phyloP scores from a whole-genome alignment of 2,797 vertebrate species.

The Aeoliscus strigatus region DNA sequence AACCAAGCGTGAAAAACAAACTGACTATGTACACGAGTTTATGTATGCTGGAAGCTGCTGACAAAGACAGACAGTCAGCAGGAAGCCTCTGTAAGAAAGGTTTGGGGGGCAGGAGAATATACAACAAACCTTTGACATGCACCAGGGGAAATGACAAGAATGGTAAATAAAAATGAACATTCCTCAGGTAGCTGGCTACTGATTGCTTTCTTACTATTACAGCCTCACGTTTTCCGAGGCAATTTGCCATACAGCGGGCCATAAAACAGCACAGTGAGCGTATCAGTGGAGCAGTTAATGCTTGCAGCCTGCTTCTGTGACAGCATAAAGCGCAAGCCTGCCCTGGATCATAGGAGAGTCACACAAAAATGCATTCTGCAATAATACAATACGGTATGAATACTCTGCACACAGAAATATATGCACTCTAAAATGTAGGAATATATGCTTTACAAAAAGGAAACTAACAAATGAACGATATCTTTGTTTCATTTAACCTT shows the following conservation, averaged over 20 bases:
- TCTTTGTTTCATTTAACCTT: too few relatives aligned
- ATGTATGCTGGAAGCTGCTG: slow-evolving; percentile 30
- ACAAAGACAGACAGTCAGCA: slow-evolving; percentile 11
- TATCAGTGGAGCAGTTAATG: slow-evolving; percentile 42
- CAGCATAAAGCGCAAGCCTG: slow-evolving; percentile 33
- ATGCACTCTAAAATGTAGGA: too few relatives aligned
- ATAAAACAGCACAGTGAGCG: slow-evolving; percentile 64
- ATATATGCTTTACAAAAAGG: too few relatives aligned
- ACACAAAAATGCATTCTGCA: slow-evolving; percentile 6
- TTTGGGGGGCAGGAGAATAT: slow-evolving; percentile 4
- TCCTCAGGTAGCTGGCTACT: slow-evolving; percentile 58
- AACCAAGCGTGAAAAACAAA: slow-evolving; percentile 40
- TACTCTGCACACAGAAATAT: too few relatives aligned
- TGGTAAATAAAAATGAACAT: slow-evolving; percentile 68
- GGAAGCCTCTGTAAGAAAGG: slow-evolving; percentile 5
- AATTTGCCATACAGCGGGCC: slow-evolving; percentile 38
- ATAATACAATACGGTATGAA: too few relatives aligned
- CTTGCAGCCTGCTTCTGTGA: slow-evolving; percentile 44
- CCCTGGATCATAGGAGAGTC: slow-evolving; percentile 30
- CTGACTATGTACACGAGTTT: slow-evolving; percentile 25
- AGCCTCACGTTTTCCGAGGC: slow-evolving; percentile 51
- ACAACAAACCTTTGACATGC: slow-evolving; percentile 45
- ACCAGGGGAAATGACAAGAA: slow-evolving; percentile 49
- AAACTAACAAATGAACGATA: too few relatives aligned
- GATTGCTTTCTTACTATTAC: slow-evolving; percentile 74